Base-by-base conservation (phyloP, 2,797 vertebrate genomes). In the Oreonectes daqikongensis region DNA sequence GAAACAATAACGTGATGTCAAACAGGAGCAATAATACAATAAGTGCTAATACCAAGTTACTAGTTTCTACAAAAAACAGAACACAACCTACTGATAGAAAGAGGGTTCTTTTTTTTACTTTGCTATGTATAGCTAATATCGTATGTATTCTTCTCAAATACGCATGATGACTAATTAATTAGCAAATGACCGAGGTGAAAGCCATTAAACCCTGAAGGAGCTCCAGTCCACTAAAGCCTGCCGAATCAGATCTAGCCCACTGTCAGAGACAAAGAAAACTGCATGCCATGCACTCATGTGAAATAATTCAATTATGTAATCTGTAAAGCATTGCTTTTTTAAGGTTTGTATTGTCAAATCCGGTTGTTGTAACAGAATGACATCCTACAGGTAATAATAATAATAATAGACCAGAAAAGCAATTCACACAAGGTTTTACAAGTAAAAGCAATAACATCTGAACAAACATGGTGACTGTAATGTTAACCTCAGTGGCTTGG, bases 121-220 rank as follows among this genome's bases (percentile, higher is more conserved):
- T n/a, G n/a, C n/a, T n/a, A n/a, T n/a, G n/a, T n/a, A n/a, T n/a
- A n/a, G n/a, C n/a, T n/a, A n/a, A n/a, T n/a, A n/a, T n/a, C 32
- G 9, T 14, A 46, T 24, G 40, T 38, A 69, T 17, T 50, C 57
- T 44, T 69, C 46, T 30, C 53, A 61, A 72, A 12, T 52, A 66
- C 48, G 53, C 40, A 60, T 61, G 65, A 74, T 61, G 77, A 77
- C 69, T 52, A 75, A 78, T 57, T 57, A 52, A 72, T 79, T 72
- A 77, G 67, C 75, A 48, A 72, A 69, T 53, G 61, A 48, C 40
- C n/a, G 38, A 40, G 53, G 48, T 28, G 42, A 32, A 83, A 64
- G 72, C 78, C 75, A 80, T 83, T 80, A 83, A 83, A 82, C 75
- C 74, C 84, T 24, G 64, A 79, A 79, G 64, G 73, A 77, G 70